Evolutionary conservation across 2,113 vertebrate species (phyloP).

Genomic region (Cyanoramphus novaezelandiae): DNA sequence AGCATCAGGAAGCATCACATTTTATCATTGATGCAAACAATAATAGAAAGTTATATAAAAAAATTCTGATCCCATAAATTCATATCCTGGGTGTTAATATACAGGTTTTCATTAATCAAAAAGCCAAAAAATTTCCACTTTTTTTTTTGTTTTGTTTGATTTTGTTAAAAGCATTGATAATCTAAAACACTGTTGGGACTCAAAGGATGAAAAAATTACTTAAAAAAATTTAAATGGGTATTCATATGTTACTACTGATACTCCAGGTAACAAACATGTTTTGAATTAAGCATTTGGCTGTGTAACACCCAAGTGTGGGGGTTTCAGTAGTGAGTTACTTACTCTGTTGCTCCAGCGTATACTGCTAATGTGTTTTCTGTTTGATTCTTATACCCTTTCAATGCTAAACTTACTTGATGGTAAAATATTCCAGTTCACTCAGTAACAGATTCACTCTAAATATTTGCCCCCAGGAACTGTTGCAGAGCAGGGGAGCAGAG

Average conservation of each 20-base stretch:
- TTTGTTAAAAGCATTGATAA: background rate
- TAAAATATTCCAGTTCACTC: background rate
- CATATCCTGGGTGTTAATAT: background rate
- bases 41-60: background rate
- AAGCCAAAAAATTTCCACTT: background rate
- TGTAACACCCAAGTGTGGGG: background rate
- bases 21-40: background rate
- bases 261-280: constrained; percentile 2
- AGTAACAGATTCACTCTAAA: background rate
- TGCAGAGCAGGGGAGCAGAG: background rate
- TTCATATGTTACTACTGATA: constrained; percentile 14
- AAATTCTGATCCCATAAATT: background rate
- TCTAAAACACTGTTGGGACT: background rate
- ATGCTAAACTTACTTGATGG: background rate
- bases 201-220: background rate
- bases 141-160: background rate
- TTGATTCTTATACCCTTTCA: background rate
- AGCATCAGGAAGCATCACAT: background rate
- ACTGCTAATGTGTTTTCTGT: background rate
- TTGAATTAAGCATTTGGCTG: background rate
- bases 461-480: background rate
- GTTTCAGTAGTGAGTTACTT: background rate
- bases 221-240: background rate
- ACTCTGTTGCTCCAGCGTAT: background rate
- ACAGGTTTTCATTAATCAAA: constrained; percentile 32